phyloP scores from a whole-genome alignment of 2,888 invertebrate genomes.

The Temnothorax ravouxi region DNA sequence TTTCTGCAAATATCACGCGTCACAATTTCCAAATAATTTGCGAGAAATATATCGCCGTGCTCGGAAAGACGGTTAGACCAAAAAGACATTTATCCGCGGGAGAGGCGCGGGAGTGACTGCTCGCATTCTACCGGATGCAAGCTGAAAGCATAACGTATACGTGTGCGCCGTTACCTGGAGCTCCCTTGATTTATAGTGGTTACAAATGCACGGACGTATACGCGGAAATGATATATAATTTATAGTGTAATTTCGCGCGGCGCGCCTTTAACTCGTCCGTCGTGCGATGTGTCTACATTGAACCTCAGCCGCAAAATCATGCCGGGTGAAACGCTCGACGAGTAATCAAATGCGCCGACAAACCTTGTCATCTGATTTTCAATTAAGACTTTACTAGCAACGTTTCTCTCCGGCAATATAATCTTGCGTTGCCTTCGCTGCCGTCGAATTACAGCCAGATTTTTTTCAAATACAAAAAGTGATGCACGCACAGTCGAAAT shows the following conservation, averaged over 20 bases:
- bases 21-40: slow-evolving; percentile 51
- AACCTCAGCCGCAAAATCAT: slow-evolving; percentile 29
- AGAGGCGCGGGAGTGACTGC: slow-evolving; percentile 34
- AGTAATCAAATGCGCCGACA: slow-evolving; percentile 22
- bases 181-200: slow-evolving; percentile 54
- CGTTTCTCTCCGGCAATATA: background rate
- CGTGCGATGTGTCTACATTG: slow-evolving; percentile 36
- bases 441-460: background rate
- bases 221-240: slow-evolving; percentile 56
- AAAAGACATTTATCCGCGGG: slow-evolving; percentile 41
- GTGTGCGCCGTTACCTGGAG: slow-evolving; percentile 32
- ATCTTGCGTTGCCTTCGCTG: background rate
- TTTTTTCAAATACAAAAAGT: background rate
- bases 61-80: slow-evolving; percentile 37
- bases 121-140: slow-evolving; percentile 48
- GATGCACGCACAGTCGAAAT: background rate
- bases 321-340: slow-evolving; percentile 11
- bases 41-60: slow-evolving; percentile 24
- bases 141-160: slow-evolving; percentile 56
- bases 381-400: background rate
- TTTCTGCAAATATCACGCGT: background rate
- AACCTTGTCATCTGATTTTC: slow-evolving; percentile 20
- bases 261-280: slow-evolving; percentile 40
- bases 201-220: slow-evolving; percentile 55
- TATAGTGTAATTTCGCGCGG: slow-evolving; percentile 51